Percentiles rank a stretch among this genome's conserved stretches.
Conservation (phyloP, 2,797 vertebrate species). For the Ceryle rudis region DNA sequence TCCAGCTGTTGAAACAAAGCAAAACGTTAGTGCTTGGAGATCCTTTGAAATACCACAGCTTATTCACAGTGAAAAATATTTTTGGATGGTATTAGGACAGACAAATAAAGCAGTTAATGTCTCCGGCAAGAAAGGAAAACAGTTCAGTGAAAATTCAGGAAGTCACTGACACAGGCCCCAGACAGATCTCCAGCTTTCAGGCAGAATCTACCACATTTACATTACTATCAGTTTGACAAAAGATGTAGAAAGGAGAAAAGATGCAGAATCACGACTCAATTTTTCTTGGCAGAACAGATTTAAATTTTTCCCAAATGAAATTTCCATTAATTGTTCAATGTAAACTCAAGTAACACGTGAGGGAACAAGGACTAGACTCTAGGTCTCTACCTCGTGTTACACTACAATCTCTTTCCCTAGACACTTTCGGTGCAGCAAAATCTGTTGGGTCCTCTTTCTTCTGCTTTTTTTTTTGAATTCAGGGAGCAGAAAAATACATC, state of each 20-base stretch:
- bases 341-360: not conserved
- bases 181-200: not conserved
- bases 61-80: not conserved
- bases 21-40: not conserved
- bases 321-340: not conserved
- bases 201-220: not conserved
- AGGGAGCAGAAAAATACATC: not conserved
- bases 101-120: not conserved
- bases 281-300: not conserved
- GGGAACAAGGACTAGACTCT: not conserved
- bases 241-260: fast-evolving
- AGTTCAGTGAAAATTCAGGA: not conserved
- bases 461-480: not conserved
- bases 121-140: not conserved
- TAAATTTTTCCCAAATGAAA: not conserved
- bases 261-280: not conserved
- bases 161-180: not conserved
- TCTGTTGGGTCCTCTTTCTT: not conserved
- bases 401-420: not conserved
- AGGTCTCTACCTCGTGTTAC: not conserved
- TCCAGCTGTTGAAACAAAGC: not conserved
- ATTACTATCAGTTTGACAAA: not conserved
- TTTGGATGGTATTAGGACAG: not conserved
- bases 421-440: not conserved
- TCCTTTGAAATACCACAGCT: not conserved